phyloP scores from a whole-genome alignment of 2,888 invertebrate species.

The Ferdinandea cuprea region DNA sequence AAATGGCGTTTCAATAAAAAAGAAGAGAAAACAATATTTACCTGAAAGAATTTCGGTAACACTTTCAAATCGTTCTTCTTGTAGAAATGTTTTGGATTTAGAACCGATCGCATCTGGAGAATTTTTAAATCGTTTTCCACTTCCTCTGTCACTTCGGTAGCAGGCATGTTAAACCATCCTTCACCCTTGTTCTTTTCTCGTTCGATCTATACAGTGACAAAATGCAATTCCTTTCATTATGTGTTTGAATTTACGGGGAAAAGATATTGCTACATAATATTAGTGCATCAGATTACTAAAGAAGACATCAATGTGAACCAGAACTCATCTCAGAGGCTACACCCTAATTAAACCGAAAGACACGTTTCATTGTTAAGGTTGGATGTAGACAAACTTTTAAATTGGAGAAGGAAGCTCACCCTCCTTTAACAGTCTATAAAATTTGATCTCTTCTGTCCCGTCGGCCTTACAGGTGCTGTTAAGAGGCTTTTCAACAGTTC shows the following conservation, averaged over 20 bases:
- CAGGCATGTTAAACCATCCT: conserved; percentile 95
- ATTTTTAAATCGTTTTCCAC: conserved; percentile 93
- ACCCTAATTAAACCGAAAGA: conserved; percentile 67
- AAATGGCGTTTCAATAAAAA: background rate
- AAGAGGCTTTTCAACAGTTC: conserved; percentile 76
- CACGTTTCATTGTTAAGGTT: conserved; percentile 35
- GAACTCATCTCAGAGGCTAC: conserved; percentile 76
- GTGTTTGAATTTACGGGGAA: background rate
- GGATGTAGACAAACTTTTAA: conserved; percentile 77
- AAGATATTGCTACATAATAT: background rate
- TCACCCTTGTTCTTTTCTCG: conserved; percentile 92
- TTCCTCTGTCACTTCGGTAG: conserved; percentile 95
- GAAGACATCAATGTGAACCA: conserved; percentile 81
- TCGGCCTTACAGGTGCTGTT: conserved; percentile 82
- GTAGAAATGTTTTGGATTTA: conserved; percentile 97
- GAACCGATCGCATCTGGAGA: conserved; percentile 94
- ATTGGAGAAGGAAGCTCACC: conserved; percentile 75
- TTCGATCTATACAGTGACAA: conserved; percentile 85
- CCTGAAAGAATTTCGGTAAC: conserved; percentile 97
- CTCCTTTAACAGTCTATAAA: conserved; percentile 78
- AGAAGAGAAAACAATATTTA: too few species aligned
- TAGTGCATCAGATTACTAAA: conserved; percentile 83
- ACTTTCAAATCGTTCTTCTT: conserved; percentile 94
- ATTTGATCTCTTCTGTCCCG: conserved; percentile 78
- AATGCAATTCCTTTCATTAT: too few species aligned